These are phyloP conservation scores for Indicator indicator DNA, from an alignment of 2,113 vertebrate species.

Conservation along the genomic window DNA sequence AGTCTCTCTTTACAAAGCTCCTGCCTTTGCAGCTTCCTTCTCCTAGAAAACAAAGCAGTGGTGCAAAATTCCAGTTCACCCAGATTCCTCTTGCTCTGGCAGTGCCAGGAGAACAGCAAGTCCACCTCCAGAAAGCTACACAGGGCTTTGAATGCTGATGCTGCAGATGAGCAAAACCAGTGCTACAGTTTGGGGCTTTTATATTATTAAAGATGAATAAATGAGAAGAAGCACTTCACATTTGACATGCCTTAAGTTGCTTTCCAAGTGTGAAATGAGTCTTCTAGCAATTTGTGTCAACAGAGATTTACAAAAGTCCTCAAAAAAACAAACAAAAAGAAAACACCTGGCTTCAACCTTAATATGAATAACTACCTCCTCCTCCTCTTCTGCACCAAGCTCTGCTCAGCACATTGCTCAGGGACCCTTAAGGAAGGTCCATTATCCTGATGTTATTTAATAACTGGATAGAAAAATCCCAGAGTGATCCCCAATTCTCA, in stretches of 20 bases:
- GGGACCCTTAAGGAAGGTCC: accelerated
- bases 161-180: background rate
- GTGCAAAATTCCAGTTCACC: accelerated
- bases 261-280: accelerated
- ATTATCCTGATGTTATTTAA: background rate
- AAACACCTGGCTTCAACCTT: background rate
- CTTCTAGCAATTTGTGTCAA: background rate
- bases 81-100: background rate
- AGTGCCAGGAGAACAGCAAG: background rate
- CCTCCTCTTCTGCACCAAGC: background rate
- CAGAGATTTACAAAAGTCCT: background rate
- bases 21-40: background rate
- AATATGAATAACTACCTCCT: background rate
- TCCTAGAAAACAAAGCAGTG: background rate
- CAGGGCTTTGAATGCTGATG: background rate
- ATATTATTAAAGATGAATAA: background rate
- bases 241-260: background rate
- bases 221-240: background rate
- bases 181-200: background rate
- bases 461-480: background rate
- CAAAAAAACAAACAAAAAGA: background rate
- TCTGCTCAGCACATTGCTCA: accelerated
- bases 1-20: background rate
- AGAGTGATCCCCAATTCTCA: background rate
- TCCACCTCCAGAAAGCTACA: background rate